Evolutionary conservation across 2,888 invertebrate species (phyloP).

Genomic region (Drosophila quinaria): DNA sequence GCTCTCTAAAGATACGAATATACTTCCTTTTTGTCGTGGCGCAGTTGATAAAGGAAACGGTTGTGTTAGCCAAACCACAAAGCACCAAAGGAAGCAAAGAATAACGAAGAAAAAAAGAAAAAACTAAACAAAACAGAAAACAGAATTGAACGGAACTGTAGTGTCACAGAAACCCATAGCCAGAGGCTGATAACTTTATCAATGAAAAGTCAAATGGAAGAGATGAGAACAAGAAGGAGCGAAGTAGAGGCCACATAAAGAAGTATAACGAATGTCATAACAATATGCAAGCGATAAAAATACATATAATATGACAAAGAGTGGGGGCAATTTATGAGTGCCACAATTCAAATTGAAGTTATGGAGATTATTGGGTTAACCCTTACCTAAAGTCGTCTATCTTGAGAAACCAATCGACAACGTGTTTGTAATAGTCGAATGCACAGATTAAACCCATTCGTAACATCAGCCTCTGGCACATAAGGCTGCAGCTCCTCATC

Average conservation of each 20-base stretch:
- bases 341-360: slow-evolving; percentile 47
- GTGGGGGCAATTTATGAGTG: slow-evolving; percentile 56
- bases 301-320: slow-evolving; percentile 39
- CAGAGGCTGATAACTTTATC: slow-evolving; percentile 77
- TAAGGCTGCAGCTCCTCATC: background rate
- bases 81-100: slow-evolving; percentile 50
- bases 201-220: slow-evolving; percentile 65
- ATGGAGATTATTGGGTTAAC: slow-evolving; percentile 27
- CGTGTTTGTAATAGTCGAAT: slow-evolving; percentile 86
- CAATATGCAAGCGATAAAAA: slow-evolving; percentile 67
- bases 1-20: slow-evolving; percentile 60
- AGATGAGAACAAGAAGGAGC: background rate
- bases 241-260: slow-evolving; percentile 25
- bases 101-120: slow-evolving; percentile 28
- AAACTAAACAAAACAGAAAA: slow-evolving; percentile 33
- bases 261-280: slow-evolving; percentile 65
- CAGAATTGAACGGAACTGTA: slow-evolving; percentile 37
- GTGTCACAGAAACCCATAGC: slow-evolving; percentile 55
- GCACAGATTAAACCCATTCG: slow-evolving; percentile 95
- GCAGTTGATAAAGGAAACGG: slow-evolving; percentile 69
- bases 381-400: slow-evolving; percentile 97
- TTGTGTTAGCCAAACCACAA: slow-evolving; percentile 51
- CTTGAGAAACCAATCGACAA: slow-evolving; percentile 97
- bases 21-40: slow-evolving; percentile 67
- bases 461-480: slow-evolving; percentile 90